Percentiles rank a stretch among this genome's conserved stretches.
Conservation (phyloP, 2,888 invertebrate species). For the Drosophila lutescens region DNA sequence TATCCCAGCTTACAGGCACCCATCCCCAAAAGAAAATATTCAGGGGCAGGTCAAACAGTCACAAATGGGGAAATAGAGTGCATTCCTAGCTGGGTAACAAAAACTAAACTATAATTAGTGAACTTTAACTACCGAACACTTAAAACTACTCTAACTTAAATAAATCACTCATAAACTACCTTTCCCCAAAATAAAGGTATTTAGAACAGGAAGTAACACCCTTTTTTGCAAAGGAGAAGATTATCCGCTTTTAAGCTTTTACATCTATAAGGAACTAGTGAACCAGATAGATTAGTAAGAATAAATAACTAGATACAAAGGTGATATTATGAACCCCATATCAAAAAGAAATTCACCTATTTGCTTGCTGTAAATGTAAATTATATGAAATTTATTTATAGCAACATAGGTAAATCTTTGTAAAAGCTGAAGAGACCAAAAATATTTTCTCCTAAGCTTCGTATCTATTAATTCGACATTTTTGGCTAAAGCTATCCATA, state of each 20-base stretch:
- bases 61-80: not conserved
- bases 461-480: conserved; percentile 20
- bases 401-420: not conserved
- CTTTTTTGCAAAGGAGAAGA: too few species aligned
- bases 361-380: too few species aligned
- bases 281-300: too few species aligned
- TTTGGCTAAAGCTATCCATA: conserved; percentile 13
- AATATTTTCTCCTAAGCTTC: conserved; percentile 10
- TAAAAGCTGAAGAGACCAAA: not conserved
- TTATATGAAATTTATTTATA: not conserved
- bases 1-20: not conserved
- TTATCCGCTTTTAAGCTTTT: too few species aligned
- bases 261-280: too few species aligned
- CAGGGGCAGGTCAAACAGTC: conserved; percentile 3
- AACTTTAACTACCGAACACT: not conserved
- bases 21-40: not conserved
- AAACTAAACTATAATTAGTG: not conserved
- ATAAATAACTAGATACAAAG: too few species aligned
- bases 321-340: too few species aligned
- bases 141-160: not conserved
- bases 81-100: not conserved
- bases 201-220: too few species aligned
- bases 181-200: too few species aligned
- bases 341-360: too few species aligned
- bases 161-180: too few species aligned